These are phyloP conservation scores for Sinocyclocheilus anshuiensis DNA, from an alignment of 2,113 vertebrate species.

Conservation along the genomic window DNA sequence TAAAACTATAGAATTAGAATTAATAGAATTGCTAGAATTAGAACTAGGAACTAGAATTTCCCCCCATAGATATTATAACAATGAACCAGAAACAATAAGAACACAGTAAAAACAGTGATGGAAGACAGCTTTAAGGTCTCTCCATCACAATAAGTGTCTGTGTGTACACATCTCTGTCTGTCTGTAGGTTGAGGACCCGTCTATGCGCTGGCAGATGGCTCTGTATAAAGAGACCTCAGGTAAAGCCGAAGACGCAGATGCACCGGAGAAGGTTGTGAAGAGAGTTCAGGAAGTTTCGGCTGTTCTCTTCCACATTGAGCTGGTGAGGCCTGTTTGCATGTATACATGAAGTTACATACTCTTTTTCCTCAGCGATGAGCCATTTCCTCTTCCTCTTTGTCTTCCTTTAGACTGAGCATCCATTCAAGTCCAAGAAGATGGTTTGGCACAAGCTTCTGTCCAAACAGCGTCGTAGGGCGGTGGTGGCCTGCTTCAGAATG, in stretches of 20 bases:
- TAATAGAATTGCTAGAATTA: too few relatives aligned
- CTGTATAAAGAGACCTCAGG: slow-evolving; percentile 88
- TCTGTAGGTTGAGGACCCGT: slow-evolving; percentile 85
- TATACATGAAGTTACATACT: neutral
- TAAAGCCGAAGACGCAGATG: slow-evolving; percentile 86
- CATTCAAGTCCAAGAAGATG: slow-evolving; percentile 92
- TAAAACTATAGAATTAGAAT: too few relatives aligned
- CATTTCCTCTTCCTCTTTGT: neutral
- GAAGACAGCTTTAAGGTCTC: too few relatives aligned
- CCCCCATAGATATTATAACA: too few relatives aligned
- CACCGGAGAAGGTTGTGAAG: slow-evolving; percentile 89
- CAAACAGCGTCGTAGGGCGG: slow-evolving; percentile 89
- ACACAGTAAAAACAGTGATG: too few relatives aligned
- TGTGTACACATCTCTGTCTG: neutral
- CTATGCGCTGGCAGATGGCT: slow-evolving; percentile 95
- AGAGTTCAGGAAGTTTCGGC: slow-evolving; percentile 91
- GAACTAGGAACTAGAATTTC: too few relatives aligned
- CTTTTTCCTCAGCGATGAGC: neutral
- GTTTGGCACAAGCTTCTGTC: slow-evolving; percentile 96
- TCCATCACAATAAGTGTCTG: neutral
- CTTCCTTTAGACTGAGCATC: slow-evolving; percentile 82
- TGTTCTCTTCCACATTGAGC: slow-evolving; percentile 89
- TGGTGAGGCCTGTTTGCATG: slow-evolving; percentile 72
- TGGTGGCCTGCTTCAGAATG: slow-evolving; percentile 96
- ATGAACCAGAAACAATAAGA: too few relatives aligned